Evolutionary conservation across 2,113 vertebrate species (phyloP).

Genomic region (Vimba vimba): DNA sequence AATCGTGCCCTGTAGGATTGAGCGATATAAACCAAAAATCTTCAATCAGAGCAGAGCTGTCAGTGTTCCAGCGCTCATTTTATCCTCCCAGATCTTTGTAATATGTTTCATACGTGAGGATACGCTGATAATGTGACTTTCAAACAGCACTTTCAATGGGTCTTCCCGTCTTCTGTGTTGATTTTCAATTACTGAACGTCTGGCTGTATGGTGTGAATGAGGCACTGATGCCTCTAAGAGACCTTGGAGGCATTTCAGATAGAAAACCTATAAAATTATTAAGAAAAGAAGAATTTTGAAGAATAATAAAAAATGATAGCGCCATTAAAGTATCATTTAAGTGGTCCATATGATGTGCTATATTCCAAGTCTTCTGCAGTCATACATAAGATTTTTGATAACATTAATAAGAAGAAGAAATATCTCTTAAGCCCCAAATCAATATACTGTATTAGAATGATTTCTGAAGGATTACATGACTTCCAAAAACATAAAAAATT

Average conservation of each 20-base stretch:
- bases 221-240: neutral
- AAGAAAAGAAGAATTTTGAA: no score
- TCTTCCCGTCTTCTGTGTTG: neutral
- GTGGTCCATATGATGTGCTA: neutral
- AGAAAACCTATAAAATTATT: slow-evolving; percentile 5
- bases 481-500: no score
- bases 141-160: neutral
- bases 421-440: no score
- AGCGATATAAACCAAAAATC: slow-evolving; percentile 24
- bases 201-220: slow-evolving; percentile 1
- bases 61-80: slow-evolving; percentile 32
- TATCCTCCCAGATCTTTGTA: slow-evolving; percentile 19
- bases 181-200: neutral
- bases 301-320: no score
- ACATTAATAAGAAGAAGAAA: no score
- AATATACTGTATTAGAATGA: no score
- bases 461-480: no score
- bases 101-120: slow-evolving; percentile 30
- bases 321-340: neutral
- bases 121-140: slow-evolving; percentile 29
- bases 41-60: slow-evolving; percentile 38
- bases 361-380: neutral
- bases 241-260: slow-evolving; percentile 22
- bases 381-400: neutral
- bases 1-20: slow-evolving; percentile 35